These are phyloP conservation scores for Apistogramma diplotaenia DNA, from an alignment of 2,113 vertebrate species.

Conservation along the genomic window DNA sequence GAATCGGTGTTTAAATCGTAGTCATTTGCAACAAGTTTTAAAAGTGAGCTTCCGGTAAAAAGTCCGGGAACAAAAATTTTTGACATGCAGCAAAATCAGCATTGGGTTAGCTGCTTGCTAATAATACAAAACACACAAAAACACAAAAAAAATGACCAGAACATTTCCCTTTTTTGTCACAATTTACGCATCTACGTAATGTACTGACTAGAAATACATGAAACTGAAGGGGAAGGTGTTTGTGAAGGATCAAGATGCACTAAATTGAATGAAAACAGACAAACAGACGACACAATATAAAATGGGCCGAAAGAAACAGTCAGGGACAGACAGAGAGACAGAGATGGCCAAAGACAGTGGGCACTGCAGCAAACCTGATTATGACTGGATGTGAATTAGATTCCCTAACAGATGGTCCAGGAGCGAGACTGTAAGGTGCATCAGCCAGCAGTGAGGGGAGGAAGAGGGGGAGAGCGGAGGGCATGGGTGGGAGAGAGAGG, in stretches of 20 bases:
- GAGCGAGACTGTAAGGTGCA: constrained; percentile 94
- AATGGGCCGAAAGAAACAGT: constrained; percentile 7
- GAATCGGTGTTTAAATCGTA: background rate
- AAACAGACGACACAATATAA: background rate
- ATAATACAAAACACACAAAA: background rate
- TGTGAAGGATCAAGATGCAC: background rate
- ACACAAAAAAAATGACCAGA: background rate
- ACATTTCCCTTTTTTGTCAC: background rate
- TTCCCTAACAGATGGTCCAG: constrained; percentile 98
- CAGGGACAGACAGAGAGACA: constrained; percentile 25
- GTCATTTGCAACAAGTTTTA: background rate
- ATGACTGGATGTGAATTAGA: constrained; percentile 95
- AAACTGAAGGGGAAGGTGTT: background rate
- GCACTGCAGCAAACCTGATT: constrained; percentile 98
- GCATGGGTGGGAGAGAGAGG: background rate
- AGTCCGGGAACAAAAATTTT: background rate
- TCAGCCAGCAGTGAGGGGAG: constrained; percentile 82
- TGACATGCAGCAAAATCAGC: background rate
- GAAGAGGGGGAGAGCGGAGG: constrained; percentile 35
- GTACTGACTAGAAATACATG: background rate
- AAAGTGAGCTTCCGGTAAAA: background rate
- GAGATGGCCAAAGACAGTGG: constrained; percentile 66
- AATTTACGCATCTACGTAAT: background rate
- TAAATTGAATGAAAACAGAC: background rate
- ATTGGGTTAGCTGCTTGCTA: background rate